Evolutionary conservation across 2,113 vertebrate genomes (phyloP), one percentile per base, ranked within the genome.

Genomic region (Calyptomena viridis): DNA sequence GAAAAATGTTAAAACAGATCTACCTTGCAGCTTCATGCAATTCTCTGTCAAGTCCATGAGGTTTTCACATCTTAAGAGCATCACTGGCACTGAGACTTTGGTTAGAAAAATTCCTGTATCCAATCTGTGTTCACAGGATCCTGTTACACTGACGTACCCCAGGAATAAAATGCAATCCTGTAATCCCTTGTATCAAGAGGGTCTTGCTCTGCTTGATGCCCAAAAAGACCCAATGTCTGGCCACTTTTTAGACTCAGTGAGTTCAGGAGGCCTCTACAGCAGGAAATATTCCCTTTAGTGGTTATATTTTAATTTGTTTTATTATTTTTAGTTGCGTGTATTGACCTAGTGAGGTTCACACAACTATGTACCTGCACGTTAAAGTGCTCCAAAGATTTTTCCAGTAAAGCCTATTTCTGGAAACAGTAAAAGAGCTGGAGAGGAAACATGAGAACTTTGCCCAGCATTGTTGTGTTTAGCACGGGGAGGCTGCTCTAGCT

Each of bases 141-240:
- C 16, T 62, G 46, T 23, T 24, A 9, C n/a, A 39, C 8, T 58
- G 50, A 53, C 0, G 0, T 25, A 66, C 10, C 4, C 14, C 13
- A 39, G 35, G 35, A 85, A 62, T 22, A 68, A 95, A 89, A 76
- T 16, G 21, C 67, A 69, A 3, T 77, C 37, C 39, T 50, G 14
- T 62, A 67, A 39, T 37, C 25, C 14, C 5, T 13, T 62, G 9
- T 74, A 35, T 16, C n/a, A 80, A 59, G 24, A 31, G 44, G 4
- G 8, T 35, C 27, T 46, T 22, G 33, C 12, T 68, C 37, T 73
- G 11, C 37, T 55, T 87, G 31, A 15, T 76, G 62, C 17, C 22
- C 2, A 4, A 21, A 63, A 84, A 44, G 14, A 44, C 5, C 14
- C 17, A 8, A 2, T 47, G 8, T 62, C 39, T 39, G 42, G 11